Percentiles rank a stretch among this genome's conserved stretches.
Conservation (phyloP, 2,797 vertebrate species). For the Lophotriccus pileatus region DNA sequence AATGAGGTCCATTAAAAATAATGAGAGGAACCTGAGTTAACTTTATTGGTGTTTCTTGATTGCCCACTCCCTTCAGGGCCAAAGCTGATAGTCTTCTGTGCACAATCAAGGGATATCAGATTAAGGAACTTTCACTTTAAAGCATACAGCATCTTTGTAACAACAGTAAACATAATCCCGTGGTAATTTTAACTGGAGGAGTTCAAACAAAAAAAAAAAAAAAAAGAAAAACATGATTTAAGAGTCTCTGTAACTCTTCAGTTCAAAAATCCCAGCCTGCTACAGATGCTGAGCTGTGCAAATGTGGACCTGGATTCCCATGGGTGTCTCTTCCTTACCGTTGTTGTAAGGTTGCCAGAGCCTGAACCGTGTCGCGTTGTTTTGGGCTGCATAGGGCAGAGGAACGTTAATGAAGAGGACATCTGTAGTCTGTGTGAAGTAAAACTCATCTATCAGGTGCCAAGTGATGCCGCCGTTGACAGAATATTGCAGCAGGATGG, state of each 20-base stretch:
- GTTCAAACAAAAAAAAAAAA: neutral
- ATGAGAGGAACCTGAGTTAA: neutral
- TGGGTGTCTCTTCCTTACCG: conserved; percentile 72
- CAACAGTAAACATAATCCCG: neutral
- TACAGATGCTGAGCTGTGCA: neutral
- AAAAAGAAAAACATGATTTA: neutral
- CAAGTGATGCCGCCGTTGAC: conserved; percentile 95
- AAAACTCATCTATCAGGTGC: conserved; percentile 96
- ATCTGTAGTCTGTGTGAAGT: conserved; percentile 93
- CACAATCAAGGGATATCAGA: neutral
- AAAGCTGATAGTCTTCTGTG: neutral
- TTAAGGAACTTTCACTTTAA: neutral
- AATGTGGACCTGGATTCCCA: neutral
- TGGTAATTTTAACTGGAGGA: neutral
- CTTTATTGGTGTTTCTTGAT: neutral
- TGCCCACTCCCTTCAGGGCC: neutral
- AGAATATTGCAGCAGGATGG: conserved; percentile 93
- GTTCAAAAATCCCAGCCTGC: neutral
- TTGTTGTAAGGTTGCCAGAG: conserved; percentile 98
- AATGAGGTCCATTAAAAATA: conserved; percentile 29
- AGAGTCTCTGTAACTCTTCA: neutral
- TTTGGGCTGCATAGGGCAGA: conserved; percentile 88
- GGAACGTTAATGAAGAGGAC: conserved; percentile 93
- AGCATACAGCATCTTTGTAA: neutral
- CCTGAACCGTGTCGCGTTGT: conserved; percentile 91